Evolutionary conservation across 2,797 vertebrate genomes (phyloP).

Genomic region (Pteropus rufus): DNA sequence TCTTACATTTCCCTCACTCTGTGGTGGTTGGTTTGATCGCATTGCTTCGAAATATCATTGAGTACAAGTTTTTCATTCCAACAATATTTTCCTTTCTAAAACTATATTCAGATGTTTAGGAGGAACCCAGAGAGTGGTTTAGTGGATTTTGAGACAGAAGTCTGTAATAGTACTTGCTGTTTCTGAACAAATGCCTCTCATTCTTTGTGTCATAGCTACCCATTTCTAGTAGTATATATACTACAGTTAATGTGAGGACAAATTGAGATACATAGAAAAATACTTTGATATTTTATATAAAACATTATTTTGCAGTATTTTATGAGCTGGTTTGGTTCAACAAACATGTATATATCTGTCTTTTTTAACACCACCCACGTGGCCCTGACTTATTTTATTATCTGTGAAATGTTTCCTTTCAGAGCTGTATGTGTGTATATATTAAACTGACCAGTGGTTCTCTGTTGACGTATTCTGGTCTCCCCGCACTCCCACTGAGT

Average conservation of each 20-base stretch:
- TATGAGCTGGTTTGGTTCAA: neutral
- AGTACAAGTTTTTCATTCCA: neutral
- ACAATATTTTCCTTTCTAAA: constrained; percentile 8
- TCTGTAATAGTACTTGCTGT: neutral
- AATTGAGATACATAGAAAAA: neutral
- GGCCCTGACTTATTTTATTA: neutral
- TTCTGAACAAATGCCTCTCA: neutral
- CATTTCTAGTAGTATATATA: neutral
- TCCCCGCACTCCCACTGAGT: neutral
- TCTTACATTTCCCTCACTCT: neutral
- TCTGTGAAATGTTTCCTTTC: neutral
- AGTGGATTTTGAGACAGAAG: neutral
- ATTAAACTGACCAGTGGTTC: neutral
- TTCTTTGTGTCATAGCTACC: neutral
- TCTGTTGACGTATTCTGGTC: neutral
- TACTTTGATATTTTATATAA: neutral
- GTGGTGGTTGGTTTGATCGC: neutral
- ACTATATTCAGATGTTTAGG: neutral
- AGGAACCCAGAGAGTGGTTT: neutral
- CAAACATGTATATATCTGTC: neutral
- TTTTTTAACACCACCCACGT: neutral
- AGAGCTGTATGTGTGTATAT: neutral
- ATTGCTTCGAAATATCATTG: neutral
- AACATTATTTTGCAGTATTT: neutral
- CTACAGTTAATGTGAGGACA: neutral